Evolutionary conservation across 2,113 vertebrate genomes (phyloP).

Genomic region (Reinhardtius hippoglossoides): DNA sequence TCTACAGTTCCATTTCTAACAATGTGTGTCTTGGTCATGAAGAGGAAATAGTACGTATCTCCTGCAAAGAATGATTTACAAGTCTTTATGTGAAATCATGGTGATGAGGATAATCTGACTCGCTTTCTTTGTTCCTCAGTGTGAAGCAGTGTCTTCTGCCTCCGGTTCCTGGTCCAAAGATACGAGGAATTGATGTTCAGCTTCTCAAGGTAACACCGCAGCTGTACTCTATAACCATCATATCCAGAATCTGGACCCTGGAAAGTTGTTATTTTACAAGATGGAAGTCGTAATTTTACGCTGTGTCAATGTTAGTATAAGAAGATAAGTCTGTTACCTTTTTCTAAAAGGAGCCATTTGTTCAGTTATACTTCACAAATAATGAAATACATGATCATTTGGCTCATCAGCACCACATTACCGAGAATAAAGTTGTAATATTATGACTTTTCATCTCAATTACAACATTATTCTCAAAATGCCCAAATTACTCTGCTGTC

Average conservation of each 20-base stretch:
- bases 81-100: neutral
- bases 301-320: neutral
- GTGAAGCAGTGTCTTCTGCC: slow-evolving; percentile 89
- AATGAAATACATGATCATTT: no score
- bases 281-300: neutral
- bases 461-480: no score
- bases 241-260: neutral
- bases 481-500: neutral
- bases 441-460: no score
- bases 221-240: neutral
- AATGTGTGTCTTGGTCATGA: slow-evolving; percentile 83
- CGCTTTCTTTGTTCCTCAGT: slow-evolving; percentile 70
- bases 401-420: no score
- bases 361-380: no score
- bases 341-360: no score
- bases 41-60: slow-evolving; percentile 86
- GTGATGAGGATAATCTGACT: neutral
- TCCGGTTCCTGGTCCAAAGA: slow-evolving; percentile 93
- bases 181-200: slow-evolving; percentile 89
- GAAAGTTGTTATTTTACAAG: neutral
- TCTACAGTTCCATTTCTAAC: slow-evolving; percentile 81
- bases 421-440: no score
- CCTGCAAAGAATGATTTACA: neutral
- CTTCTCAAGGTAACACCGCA: slow-evolving; percentile 85
- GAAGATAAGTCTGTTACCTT: no score